Evolutionary conservation across 1,140 invertebrate species (phyloP), one percentile per base, ranked within the genome.

Genomic region (Coboldia fuscipes): DNA sequence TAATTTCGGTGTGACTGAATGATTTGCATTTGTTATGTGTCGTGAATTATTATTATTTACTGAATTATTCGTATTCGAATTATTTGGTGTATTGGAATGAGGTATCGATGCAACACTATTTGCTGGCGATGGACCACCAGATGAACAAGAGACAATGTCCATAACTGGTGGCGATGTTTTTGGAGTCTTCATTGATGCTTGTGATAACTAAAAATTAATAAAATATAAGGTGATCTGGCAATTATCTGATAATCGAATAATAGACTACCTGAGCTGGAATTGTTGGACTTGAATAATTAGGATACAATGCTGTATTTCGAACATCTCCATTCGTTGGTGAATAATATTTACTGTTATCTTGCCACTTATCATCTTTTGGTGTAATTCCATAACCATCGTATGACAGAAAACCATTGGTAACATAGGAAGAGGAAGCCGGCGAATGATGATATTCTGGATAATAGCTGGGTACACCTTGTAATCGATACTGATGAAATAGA

Each of bases 401-500:
- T 20, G 52, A 51, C 13, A 80, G 57, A 54, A 82, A 82, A n/a
- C 77, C 75, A 47, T 82, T 82, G 9, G 72, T 67, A n/a, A 75
- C 64, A 42, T 77, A 78, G 7, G 69, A 63, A 32, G 65, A 62
- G 2, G 63, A 49, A 0, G 66, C 50, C 0, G 64, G 47, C 27
- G 64, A 50, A 39, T 70, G 68, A 39, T 78, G 75, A 45, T 85
- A 85, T 15, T 82, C 74, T 0, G 74, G 68, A 42, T 82, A 83
- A 45, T 81, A 81, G 2, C 69, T 67, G 14, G 72, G 66, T 2
- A 78, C 48, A 1, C 80, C 75, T 29, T 66, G 48, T n/a, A 65
- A 58, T 26, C 82, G 68, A 56, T 85, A 85, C 49, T 86, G 79
- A 51, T 76, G 76, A 55, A 88, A 83, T 36, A 86, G 62, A 46